phyloP scores from a whole-genome alignment of 2,113 vertebrate genomes.

The Mellivora capensis region DNA sequence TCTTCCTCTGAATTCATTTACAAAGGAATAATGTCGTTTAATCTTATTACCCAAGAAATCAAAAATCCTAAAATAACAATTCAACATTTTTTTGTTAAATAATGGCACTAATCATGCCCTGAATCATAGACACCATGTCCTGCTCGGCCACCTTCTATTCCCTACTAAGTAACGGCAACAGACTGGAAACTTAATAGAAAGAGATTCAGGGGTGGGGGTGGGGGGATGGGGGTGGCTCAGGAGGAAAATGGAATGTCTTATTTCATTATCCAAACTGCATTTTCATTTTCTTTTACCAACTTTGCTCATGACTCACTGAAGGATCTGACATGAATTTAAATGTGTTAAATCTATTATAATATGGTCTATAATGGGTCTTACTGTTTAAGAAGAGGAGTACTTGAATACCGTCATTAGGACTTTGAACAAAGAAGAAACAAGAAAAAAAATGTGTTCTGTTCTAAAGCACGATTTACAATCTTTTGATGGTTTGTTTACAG shows the following conservation, averaged over 20 bases:
- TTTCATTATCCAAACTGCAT: neutral
- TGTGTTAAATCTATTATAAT: neutral
- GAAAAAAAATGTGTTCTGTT: neutral
- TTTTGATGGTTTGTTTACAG: neutral
- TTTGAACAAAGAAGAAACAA: neutral
- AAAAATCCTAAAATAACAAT: slow-evolving; percentile 19
- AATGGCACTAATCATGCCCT: neutral
- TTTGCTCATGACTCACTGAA: neutral
- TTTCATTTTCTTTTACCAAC: neutral
- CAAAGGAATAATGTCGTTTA: neutral
- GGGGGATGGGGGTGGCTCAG: no score
- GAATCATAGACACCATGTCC: neutral
- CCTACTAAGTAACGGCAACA: neutral
- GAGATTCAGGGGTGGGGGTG: neutral
- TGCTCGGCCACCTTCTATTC: neutral
- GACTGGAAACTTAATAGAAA: neutral
- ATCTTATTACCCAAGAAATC: slow-evolving; percentile 5
- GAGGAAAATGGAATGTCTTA: neutral
- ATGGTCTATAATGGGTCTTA: neutral
- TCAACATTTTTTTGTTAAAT: neutral
- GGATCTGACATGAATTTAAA: slow-evolving; percentile 3
- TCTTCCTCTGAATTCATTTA: slow-evolving; percentile 26
- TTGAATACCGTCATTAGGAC: neutral
- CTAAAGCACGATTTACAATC: neutral
- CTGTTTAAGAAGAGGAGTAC: neutral